Evolutionary conservation across 1,140 invertebrate genomes (phyloP).

Genomic region (Euura saliciscinereae): DNA sequence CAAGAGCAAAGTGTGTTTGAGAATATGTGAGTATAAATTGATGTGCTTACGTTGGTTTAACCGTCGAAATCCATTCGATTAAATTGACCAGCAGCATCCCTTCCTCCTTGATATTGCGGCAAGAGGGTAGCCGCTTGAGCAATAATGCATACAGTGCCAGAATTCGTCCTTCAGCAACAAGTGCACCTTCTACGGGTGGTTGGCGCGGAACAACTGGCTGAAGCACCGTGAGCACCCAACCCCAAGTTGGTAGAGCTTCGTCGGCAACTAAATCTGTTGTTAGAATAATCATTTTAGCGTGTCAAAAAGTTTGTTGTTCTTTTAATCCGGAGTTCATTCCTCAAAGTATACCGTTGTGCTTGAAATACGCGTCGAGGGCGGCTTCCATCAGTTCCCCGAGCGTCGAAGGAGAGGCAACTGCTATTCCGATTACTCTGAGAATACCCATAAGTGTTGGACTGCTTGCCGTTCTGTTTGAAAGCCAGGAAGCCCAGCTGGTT

Average conservation of each 20-base stretch:
- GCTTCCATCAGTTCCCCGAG: constrained; percentile 60
- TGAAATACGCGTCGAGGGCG: constrained; percentile 60
- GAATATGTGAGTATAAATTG: too few relatives aligned
- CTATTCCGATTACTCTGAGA: constrained; percentile 52
- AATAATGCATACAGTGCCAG: constrained; percentile 58
- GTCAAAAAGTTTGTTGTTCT: constrained; percentile 13
- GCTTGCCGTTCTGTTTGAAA: constrained; percentile 52
- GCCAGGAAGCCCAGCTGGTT: constrained; percentile 52
- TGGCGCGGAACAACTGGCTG: constrained; percentile 56
- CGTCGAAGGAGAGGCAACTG: constrained; percentile 53
- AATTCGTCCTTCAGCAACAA: constrained; percentile 56
- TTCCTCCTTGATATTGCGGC: constrained; percentile 58
- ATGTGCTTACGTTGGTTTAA: constrained; percentile 57
- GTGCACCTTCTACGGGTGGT: constrained; percentile 51
- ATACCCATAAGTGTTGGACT: constrained; percentile 59
- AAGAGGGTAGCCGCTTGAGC: constrained; percentile 56
- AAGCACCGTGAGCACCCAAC: constrained; percentile 48
- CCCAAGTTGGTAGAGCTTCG: constrained; percentile 53
- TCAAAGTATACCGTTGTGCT: constrained; percentile 45
- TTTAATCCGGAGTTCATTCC: too few relatives aligned
- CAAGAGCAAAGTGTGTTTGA: background rate
- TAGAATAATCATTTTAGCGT: constrained; percentile 20
- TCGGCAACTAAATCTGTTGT: constrained; percentile 41
- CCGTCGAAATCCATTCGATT: constrained; percentile 56
- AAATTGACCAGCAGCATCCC: constrained; percentile 57